Percentiles rank a stretch among this genome's conserved stretches.
Evolutionary conservation across 1,140 invertebrate species (phyloP).

Genomic region (Danaus melanippus): DNA sequence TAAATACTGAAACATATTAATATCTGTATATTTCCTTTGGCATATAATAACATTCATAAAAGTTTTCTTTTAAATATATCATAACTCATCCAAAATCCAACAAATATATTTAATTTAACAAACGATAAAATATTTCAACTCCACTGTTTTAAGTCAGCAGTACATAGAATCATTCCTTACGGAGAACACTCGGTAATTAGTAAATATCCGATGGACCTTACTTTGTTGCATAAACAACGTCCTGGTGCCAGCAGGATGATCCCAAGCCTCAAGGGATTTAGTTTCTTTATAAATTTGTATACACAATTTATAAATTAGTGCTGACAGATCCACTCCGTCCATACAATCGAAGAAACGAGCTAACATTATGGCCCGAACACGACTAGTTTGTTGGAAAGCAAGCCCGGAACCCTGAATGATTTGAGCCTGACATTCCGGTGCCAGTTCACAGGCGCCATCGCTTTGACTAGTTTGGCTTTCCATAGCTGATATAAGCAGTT

Average conservation of each 20-base stretch:
- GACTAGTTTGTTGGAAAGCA: constrained; percentile 55
- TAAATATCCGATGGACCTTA: constrained; percentile 22
- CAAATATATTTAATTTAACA: no score
- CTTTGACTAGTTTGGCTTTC: constrained; percentile 48
- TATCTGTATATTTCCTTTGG: no score
- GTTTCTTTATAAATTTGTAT: constrained; percentile 64
- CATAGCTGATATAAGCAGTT: constrained; percentile 57
- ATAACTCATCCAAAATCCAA: no score
- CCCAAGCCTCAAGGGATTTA: constrained; percentile 58
- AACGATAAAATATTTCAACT: no score
- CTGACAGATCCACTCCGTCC: constrained; percentile 47
- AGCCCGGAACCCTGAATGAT: constrained; percentile 52
- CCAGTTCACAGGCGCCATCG: constrained; percentile 48
- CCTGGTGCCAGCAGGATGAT: constrained; percentile 53
- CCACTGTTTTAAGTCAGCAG: no score
- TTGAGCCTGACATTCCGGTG: constrained; percentile 50
- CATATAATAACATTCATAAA: constrained; percentile 5
- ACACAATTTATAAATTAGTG: constrained; percentile 59
- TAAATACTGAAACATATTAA: constrained; percentile 35
- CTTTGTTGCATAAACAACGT: constrained; percentile 65
- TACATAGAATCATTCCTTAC: no score
- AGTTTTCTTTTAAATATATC: background rate
- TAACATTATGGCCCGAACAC: constrained; percentile 41
- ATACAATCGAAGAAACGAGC: constrained; percentile 56
- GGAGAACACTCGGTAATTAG: no score